A percentile compares a stretch with the other conserved stretches of the same genome.
Evolutionary conservation across 2,888 invertebrate species (phyloP).

Genomic region (Gymnosoma rotundatum): DNA sequence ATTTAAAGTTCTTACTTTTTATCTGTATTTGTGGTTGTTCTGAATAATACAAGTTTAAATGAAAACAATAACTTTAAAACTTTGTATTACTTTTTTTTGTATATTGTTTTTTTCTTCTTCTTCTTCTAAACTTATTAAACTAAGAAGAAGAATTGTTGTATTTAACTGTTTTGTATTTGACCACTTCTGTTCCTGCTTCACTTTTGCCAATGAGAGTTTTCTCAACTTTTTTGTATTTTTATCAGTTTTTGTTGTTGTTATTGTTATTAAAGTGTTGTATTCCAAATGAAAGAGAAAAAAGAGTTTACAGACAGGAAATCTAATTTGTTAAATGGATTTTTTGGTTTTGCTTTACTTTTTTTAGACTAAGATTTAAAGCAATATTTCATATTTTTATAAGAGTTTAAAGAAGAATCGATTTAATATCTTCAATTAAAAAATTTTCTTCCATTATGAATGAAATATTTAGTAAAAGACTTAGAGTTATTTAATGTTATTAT

Average conservation of each 20-base stretch:
- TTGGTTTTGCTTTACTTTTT: neutral
- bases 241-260: neutral
- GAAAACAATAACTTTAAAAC: slow-evolving; percentile 20
- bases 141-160: neutral
- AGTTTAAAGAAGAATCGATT: neutral
- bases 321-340: slow-evolving; percentile 51
- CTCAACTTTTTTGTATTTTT: neutral
- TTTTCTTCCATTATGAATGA: neutral
- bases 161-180: neutral
- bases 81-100: slow-evolving; percentile 8
- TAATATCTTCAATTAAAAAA: neutral
- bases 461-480: neutral
- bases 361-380: neutral
- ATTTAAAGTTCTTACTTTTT: neutral
- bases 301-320: slow-evolving; percentile 22
- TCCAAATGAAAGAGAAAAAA: neutral
- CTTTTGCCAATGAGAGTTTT: slow-evolving; percentile 11
- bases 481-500: too few species aligned
- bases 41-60: slow-evolving; percentile 13
- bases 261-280: neutral
- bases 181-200: neutral
- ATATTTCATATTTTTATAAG: neutral
- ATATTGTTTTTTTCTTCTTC: neutral
- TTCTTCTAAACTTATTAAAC: slow-evolving; percentile 24
- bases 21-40: too few species aligned